A percentile compares a stretch with the other conserved stretches of the same genome.
These are phyloP conservation scores for Chanos chanos DNA, from an alignment of 2,797 vertebrate species.

Conservation along the genomic window DNA sequence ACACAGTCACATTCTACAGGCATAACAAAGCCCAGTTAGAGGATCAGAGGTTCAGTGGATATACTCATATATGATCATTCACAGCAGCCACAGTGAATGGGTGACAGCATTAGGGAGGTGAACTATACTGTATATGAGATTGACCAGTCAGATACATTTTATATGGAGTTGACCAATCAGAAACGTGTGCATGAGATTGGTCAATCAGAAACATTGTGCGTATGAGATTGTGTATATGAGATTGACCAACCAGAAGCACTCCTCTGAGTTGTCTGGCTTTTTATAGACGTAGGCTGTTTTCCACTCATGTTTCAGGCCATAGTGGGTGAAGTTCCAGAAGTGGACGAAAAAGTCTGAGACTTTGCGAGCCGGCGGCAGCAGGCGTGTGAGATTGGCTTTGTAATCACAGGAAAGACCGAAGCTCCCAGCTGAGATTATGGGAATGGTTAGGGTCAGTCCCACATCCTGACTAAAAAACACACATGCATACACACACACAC, in stretches of 20 bases:
- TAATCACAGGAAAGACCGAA: conserved; percentile 92
- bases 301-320: conserved; percentile 62
- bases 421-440: conserved; percentile 93
- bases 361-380: conserved; percentile 89
- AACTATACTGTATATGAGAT: too few species aligned
- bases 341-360: conserved; percentile 73
- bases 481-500: background rate
- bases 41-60: too few species aligned
- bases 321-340: conserved; percentile 69
- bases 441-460: conserved; percentile 74
- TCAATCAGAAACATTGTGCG: too few species aligned
- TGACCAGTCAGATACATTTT: too few species aligned
- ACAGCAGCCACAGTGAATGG: too few species aligned
- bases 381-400: conserved; percentile 81
- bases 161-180: too few species aligned
- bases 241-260: conserved; percentile 85
- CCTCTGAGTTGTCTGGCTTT: conserved; percentile 66
- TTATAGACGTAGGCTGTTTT: conserved; percentile 81
- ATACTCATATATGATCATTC: too few species aligned
- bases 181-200: too few species aligned
- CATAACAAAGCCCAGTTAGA: too few species aligned
- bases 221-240: background rate
- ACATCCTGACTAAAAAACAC: conserved; percentile 69
- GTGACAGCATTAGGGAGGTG: too few species aligned
- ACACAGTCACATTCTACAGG: too few species aligned